Conservation (phyloP, 1,140 invertebrate species). For the Penaeus chinensis region DNA sequence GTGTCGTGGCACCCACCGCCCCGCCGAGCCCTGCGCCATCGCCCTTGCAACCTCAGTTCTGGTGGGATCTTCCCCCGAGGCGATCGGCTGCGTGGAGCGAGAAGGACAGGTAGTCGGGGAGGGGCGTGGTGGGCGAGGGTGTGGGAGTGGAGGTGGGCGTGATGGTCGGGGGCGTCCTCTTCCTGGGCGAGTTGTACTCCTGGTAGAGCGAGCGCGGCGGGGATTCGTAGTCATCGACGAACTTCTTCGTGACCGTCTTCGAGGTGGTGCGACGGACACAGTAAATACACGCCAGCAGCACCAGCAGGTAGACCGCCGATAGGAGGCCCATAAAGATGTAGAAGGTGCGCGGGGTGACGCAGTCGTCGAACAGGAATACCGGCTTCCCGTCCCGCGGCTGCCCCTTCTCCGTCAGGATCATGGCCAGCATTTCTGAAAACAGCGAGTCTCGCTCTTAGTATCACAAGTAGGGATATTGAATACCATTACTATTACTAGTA, state of each 20-base stretch:
- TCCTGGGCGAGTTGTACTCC: slow-evolving; percentile 32
- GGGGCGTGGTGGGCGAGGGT: not conserved
- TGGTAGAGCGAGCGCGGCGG: slow-evolving; percentile 13
- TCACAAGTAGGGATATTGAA: no score
- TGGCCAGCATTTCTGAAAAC: no score
- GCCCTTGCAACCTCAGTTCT: not conserved
- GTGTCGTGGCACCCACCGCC: no score
- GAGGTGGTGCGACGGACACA: slow-evolving; percentile 25
- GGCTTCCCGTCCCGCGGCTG: not conserved
- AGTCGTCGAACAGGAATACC: not conserved
- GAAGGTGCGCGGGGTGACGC: not conserved
- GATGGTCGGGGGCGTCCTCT: slow-evolving; percentile 5
- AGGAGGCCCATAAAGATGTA: slow-evolving; percentile 16
- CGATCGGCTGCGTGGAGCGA: not conserved
- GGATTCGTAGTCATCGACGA: slow-evolving; percentile 42
- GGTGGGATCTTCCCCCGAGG: not conserved
- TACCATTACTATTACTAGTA: no score
- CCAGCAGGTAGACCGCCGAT: slow-evolving; percentile 4
- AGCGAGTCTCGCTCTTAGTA: no score
- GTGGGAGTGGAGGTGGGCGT: not conserved
- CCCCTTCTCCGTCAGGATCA: not conserved
- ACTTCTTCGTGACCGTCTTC: not conserved
- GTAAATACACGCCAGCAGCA: not conserved
- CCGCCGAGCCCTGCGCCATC: not conserved
- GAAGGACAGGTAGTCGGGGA: not conserved